phyloP scores from a whole-genome alignment of 2,888 invertebrate species.

The Brachyptera risi region DNA sequence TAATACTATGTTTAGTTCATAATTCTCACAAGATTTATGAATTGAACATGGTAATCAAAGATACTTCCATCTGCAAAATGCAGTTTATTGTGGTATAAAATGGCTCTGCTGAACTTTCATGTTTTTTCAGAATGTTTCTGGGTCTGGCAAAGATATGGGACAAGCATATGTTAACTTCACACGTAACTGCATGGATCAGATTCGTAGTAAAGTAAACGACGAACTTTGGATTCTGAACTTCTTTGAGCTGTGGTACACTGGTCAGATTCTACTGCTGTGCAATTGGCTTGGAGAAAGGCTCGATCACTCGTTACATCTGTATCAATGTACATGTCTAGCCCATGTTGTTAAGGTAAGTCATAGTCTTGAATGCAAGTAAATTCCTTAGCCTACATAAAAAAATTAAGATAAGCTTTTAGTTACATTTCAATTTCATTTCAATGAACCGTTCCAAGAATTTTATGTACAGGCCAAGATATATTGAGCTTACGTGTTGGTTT shows the following conservation, averaged over 20 bases:
- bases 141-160: conserved; percentile 94
- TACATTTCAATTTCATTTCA: too few relatives aligned
- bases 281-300: conserved; percentile 91
- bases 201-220: conserved; percentile 91
- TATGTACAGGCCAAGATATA: too few relatives aligned
- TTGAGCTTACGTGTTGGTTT: too few relatives aligned
- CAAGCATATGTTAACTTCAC: conserved; percentile 98
- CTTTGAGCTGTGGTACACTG: conserved; percentile 89
- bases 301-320: conserved; percentile 90
- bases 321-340: conserved; percentile 95
- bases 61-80: too few relatives aligned
- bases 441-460: too few relatives aligned
- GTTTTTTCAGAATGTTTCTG: conserved; percentile 70
- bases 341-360: conserved; percentile 82
- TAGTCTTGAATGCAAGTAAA: not conserved
- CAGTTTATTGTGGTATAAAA: too few relatives aligned
- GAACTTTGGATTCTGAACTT: conserved; percentile 78
- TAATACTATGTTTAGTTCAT: too few relatives aligned
- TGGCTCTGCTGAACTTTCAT: not conserved
- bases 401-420: too few relatives aligned
- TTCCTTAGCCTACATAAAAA: not conserved
- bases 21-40: too few relatives aligned
- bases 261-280: conserved; percentile 89
- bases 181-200: conserved; percentile 96
- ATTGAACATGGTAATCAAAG: too few relatives aligned